Percentiles rank a stretch among this genome's conserved stretches.
phyloP scores from a whole-genome alignment of 2,888 invertebrate species.

The Pyralis farinalis region DNA sequence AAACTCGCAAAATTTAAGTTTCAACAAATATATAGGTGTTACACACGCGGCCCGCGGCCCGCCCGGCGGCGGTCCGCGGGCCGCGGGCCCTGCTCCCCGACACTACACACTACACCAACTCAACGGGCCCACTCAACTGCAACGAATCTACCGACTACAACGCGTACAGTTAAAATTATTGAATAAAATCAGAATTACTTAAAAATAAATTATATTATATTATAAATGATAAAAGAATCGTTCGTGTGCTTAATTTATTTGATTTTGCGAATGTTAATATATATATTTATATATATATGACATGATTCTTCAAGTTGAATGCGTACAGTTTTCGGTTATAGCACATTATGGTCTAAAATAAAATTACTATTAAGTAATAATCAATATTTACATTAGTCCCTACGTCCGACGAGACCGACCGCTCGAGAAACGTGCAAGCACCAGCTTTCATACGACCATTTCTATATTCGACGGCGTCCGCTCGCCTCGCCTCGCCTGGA shows the following conservation, averaged over 20 bases:
- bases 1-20: conserved; percentile 36
- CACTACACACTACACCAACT: conserved; percentile 45
- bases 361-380: conserved; percentile 75
- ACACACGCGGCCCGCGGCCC: neutral
- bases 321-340: conserved; percentile 63
- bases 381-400: conserved; percentile 63
- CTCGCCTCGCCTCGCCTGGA: no score
- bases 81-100: conserved; percentile 15
- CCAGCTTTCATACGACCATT: no score
- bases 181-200: conserved; percentile 58
- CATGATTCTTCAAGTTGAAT: conserved; percentile 30
- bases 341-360: conserved; percentile 75
- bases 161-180: conserved; percentile 17
- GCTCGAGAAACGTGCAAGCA: no score
- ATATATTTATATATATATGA: conserved; percentile 23
- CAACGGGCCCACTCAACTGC: conserved; percentile 49
- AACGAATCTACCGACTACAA: conserved; percentile 37
- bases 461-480: no score
- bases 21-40: conserved; percentile 27
- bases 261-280: conserved; percentile 27
- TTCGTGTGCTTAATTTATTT: conserved; percentile 31
- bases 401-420: neutral
- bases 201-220: conserved; percentile 42
- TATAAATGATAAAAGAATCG: conserved; percentile 42
- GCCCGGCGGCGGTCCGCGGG: neutral